Conservation (phyloP, 2,888 invertebrate species). For the Campopleginae sp. region DNA sequence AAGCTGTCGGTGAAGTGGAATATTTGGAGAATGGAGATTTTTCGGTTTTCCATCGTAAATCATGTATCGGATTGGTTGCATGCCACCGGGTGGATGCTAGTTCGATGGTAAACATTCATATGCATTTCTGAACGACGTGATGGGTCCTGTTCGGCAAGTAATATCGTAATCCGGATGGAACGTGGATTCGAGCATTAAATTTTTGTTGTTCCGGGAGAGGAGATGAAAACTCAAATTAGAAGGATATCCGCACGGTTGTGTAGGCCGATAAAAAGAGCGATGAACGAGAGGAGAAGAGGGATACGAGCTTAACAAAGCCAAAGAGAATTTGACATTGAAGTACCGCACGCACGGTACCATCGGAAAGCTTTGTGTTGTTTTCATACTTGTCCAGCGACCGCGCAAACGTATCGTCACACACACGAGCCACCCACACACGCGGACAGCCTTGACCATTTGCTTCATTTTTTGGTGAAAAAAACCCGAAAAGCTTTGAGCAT, state of each 20-base stretch:
- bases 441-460: conserved; percentile 22
- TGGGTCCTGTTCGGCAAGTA: conserved; percentile 7
- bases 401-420: conserved; percentile 36
- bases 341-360: conserved; percentile 13
- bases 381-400: conserved; percentile 26
- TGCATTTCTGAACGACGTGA: conserved; percentile 5
- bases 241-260: conserved; percentile 68
- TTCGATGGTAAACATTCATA: conserved; percentile 2
- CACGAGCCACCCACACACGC: background rate
- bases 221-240: conserved; percentile 75
- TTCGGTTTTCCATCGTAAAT: background rate
- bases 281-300: conserved; percentile 3
- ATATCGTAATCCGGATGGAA: conserved; percentile 28
- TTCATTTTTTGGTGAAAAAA: conserved; percentile 48
- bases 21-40: background rate
- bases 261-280: conserved; percentile 25
- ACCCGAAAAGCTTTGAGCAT: conserved; percentile 25
- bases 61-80: conserved; percentile 12
- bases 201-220: conserved; percentile 70
- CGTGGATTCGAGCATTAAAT: conserved; percentile 77
- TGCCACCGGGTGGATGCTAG: background rate
- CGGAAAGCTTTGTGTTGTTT: conserved; percentile 42
- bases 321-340: conserved; percentile 48
- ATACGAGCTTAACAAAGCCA: conserved; percentile 29
- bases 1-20: background rate